Evolutionary conservation across 2,888 invertebrate species (phyloP).

Genomic region (Diarsia rubi): DNA sequence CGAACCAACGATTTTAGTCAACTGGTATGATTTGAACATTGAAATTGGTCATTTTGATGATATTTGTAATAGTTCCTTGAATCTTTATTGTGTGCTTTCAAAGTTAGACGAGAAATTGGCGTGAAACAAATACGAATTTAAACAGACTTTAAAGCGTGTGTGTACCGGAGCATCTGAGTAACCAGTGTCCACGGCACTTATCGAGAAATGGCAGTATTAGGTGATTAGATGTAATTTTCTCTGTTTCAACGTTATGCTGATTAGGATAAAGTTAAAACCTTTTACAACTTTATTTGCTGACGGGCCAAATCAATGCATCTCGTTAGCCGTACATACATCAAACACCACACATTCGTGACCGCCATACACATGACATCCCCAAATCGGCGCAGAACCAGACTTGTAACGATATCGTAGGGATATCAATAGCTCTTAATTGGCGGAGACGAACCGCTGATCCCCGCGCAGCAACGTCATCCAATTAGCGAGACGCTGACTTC

Average conservation of each 20-base stretch:
- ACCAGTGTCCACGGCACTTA: neutral
- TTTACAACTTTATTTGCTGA: conserved; percentile 1
- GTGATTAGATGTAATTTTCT: neutral
- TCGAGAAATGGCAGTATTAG: neutral
- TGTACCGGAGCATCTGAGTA: neutral
- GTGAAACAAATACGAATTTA: neutral
- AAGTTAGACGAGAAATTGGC: neutral
- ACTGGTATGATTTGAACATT: conserved; percentile 32
- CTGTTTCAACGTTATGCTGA: neutral
- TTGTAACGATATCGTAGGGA: conserved; percentile 65
- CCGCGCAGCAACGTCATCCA: conserved; percentile 69
- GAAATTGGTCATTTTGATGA: conserved; percentile 22
- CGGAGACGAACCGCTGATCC: conserved; percentile 59
- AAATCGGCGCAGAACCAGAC: conserved; percentile 39
- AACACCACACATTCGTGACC: conserved; percentile 38
- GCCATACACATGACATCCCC: conserved; percentile 42
- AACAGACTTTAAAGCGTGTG: neutral
- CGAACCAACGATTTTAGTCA: conserved; percentile 47
- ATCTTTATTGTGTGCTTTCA: neutral
- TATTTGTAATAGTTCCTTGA: conserved; percentile 1
- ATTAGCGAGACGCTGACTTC: conserved; percentile 68
- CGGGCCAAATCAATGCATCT: conserved; percentile 1
- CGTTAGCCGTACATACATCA: neutral
- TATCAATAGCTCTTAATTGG: conserved; percentile 76
- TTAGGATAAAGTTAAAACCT: neutral